phyloP scores from a whole-genome alignment of 2,888 invertebrate genomes.

The Colletes collaris region DNA sequence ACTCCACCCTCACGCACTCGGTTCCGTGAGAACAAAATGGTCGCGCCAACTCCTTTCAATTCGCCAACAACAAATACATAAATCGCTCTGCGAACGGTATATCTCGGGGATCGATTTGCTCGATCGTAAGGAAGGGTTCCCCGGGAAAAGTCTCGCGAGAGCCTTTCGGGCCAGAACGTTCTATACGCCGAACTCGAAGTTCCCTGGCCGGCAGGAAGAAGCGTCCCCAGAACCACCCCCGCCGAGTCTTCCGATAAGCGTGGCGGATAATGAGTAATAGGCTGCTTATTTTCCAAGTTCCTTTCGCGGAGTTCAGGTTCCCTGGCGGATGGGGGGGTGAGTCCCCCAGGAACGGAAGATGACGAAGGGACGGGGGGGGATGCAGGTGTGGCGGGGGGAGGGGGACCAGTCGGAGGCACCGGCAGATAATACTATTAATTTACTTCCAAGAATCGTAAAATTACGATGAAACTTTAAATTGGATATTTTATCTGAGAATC shows the following conservation, averaged over 20 bases:
- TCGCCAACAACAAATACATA: conserved; percentile 27
- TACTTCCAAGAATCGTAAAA: conserved; percentile 81
- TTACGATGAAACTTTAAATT: conserved; percentile 81
- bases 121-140: background rate
- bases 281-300: conserved; percentile 79
- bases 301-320: conserved; percentile 47
- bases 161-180: conserved; percentile 20
- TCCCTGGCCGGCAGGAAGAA: conserved; percentile 41
- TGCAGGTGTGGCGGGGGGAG: too few species aligned
- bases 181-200: conserved; percentile 39
- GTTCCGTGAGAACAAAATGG: background rate
- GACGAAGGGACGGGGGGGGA: conserved; percentile 22
- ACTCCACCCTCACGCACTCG: background rate
- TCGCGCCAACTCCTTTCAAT: conserved; percentile 20
- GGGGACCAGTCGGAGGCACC: conserved; percentile 20
- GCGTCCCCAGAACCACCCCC: conserved; percentile 37
- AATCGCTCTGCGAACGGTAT: conserved; percentile 5
- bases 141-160: conserved; percentile 12
- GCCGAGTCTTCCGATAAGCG: conserved; percentile 63
- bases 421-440: conserved; percentile 81
- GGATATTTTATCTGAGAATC: conserved; percentile 79
- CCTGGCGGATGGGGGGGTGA: conserved; percentile 3
- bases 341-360: conserved; percentile 24
- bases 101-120: conserved; percentile 4
- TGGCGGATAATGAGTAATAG: conserved; percentile 77